Evolutionary conservation across 1,140 invertebrate species (phyloP).

Genomic region (Penaeus vannamei): DNA sequence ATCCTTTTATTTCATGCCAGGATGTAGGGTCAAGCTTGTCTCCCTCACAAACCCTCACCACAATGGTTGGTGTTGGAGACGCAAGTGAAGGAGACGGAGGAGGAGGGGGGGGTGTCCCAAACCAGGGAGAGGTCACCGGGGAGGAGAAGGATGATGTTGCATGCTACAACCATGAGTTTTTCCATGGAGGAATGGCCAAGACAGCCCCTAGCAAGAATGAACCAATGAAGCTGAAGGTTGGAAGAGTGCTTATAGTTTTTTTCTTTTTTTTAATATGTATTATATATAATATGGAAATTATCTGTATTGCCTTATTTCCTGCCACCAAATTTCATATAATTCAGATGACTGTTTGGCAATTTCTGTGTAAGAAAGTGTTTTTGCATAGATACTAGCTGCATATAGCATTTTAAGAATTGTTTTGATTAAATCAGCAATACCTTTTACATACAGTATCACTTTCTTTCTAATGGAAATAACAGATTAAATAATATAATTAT

Average conservation of each 20-base stretch:
- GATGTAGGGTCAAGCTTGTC: not conserved
- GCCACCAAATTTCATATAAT: too few species aligned
- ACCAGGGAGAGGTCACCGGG: not conserved
- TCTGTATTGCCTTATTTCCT: not conserved
- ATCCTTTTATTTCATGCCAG: not conserved
- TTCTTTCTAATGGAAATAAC: not conserved
- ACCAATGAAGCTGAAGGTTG: constrained; percentile 49
- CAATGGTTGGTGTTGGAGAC: not conserved
- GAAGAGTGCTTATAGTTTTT: not conserved
- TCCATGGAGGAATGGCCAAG: constrained; percentile 56
- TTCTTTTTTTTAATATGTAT: not conserved
- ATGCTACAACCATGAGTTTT: not conserved
- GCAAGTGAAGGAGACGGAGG: not conserved
- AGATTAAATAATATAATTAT: not conserved
- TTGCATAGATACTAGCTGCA: too few species aligned
- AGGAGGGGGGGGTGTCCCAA: not conserved
- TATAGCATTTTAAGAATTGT: too few species aligned
- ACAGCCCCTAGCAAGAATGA: constrained; percentile 47
- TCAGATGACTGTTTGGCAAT: too few species aligned
- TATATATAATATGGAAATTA: constrained; percentile 4
- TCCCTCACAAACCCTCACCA: not conserved
- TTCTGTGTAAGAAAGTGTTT: too few species aligned
- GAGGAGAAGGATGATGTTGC: constrained; percentile 16
- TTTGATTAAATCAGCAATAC: too few species aligned
- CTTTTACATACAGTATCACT: not conserved